Base-by-base conservation (phyloP, 2,888 invertebrate species). In the Cheilosia scutellata region DNA sequence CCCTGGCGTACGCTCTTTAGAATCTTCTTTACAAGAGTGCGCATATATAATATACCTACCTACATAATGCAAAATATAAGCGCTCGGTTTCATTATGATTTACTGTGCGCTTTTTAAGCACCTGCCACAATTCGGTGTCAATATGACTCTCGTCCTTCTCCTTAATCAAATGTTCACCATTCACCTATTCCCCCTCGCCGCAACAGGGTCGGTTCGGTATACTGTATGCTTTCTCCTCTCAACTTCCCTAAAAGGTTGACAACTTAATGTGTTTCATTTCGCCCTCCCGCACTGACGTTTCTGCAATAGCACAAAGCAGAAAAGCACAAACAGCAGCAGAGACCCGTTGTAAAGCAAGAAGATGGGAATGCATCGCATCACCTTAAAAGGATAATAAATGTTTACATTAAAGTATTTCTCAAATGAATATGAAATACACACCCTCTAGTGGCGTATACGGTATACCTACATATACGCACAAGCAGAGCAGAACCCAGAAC, bases 81-180 rank as follows among this genome's bases (percentile, higher is more conserved):
- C 55, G 66, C 71, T 60, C 72, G 68, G 71, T 68, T 82, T 63
- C 55, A 72, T 77, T 77, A 68, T 68, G 62, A 82, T 58, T 86
- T 86, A 76, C 68, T 82, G 76, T 82, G 86, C 82, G 72, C 86
- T 82, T 86, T 86, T 86, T 82, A 68, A 82, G 76, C 82, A 86
- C 86, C 86, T 82, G 86, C 82, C 82, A 86, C 86, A 86, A 86
- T 86, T 86, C 76, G 86, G 86, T 86, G 86, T 86, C 86, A 86
- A 86, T 86, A 86, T 86, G 77, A 57, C 82, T 72, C 86, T 82
- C 82, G 76, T 86, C 62, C 63, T 86, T 82, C 86, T 82, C 82
- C 86, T 82, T 82, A 82, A 86, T 86, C 86, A 82, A 86, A 82
- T 86, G 82, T 72, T 77, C 82, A 72, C 66, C 57, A 76, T 72